A percentile compares a stretch with the other conserved stretches of the same genome.
Evolutionary conservation across 2,888 invertebrate genomes (phyloP).

Genomic region (Heteromurus nitidus): DNA sequence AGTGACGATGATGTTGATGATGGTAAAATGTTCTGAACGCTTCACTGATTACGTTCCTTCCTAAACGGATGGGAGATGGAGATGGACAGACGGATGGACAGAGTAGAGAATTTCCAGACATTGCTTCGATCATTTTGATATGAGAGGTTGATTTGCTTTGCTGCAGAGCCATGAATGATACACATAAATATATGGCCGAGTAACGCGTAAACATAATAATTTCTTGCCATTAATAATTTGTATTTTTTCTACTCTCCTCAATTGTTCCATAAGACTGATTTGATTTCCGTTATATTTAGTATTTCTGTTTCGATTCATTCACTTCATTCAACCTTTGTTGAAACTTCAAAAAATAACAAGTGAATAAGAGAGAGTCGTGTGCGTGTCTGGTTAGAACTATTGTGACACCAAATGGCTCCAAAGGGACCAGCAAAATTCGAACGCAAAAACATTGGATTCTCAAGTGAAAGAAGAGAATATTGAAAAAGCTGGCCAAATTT

Average conservation of each 20-base stretch:
- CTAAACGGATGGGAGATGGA: constrained; percentile 56
- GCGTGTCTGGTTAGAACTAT: too few species aligned
- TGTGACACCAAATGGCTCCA: constrained; percentile 53
- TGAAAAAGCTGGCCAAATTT: background rate
- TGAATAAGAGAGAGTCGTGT: too few species aligned
- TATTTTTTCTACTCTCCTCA: constrained; percentile 1
- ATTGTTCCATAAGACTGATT: constrained; percentile 44
- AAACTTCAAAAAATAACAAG: too few species aligned
- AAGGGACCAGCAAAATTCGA: background rate
- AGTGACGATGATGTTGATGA: constrained; percentile 30
- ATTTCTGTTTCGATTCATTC: too few species aligned
- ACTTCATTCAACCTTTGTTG: too few species aligned
- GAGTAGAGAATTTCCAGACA: background rate
- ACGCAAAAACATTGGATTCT: too few species aligned
- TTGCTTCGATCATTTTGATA: background rate
- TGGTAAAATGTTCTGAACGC: constrained; percentile 37
- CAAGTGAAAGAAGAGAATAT: too few species aligned
- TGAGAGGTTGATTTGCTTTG: background rate
- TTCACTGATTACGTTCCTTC: constrained; percentile 41
- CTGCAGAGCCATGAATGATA: background rate
- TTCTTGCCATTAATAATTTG: constrained; percentile 36
- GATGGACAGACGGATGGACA: constrained; percentile 61
- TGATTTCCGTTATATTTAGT: too few species aligned
- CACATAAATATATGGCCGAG: background rate
- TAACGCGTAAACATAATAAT: constrained; percentile 9